Base-by-base conservation (phyloP, 2,797 vertebrate species). In the Parauchenoglanis ngamensis region DNA sequence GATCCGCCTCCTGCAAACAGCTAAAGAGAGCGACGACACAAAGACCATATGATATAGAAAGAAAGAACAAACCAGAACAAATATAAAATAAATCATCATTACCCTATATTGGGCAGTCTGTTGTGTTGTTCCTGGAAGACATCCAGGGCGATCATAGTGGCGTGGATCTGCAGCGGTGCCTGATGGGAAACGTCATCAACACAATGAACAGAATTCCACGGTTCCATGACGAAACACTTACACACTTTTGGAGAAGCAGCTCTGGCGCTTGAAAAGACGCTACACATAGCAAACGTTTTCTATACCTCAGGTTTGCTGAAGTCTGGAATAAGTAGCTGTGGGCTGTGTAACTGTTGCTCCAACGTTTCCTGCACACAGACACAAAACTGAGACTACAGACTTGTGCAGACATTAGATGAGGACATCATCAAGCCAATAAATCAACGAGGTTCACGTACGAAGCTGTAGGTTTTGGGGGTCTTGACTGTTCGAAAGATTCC, bases 231-330 rank as follows among this genome's bases (percentile, higher is more conserved):
- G 54, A 59, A 40, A 7, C 23, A 31, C 21, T 35, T 35, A 35
- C 1, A 35, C 1, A n/a, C 25, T n/a, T 59, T 65, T 31, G 15
- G 65, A 6, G 12, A 35, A 17, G 65, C 31, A 70, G 31, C 31
- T 19, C 17, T 7, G 28, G 31, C 7, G 28, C 67, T 19, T 17
- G 15, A 8, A 40, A 8, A 28, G 63, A 40, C 17, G 7, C 23
- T 44, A 56, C 1, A 46, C 49, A 4, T 7, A 57, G 1, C 31
- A 12, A 21, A 21, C 35, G 87, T 67, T 54, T 82, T 86, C 87
- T 93, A 92, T 87, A 99, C 98, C 97, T 99, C 97, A 88, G 98
- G 97, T 93, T 98, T 99, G 94, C 98, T 99, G 90, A 97, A 98
- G 94, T 99, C 98, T 19, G 96, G 96, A 91, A 93, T 95, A 87